Percentiles rank a stretch among this genome's conserved stretches.
phyloP scores from a whole-genome alignment of 2,113 vertebrate genomes.

The Podarcis muralis region DNA sequence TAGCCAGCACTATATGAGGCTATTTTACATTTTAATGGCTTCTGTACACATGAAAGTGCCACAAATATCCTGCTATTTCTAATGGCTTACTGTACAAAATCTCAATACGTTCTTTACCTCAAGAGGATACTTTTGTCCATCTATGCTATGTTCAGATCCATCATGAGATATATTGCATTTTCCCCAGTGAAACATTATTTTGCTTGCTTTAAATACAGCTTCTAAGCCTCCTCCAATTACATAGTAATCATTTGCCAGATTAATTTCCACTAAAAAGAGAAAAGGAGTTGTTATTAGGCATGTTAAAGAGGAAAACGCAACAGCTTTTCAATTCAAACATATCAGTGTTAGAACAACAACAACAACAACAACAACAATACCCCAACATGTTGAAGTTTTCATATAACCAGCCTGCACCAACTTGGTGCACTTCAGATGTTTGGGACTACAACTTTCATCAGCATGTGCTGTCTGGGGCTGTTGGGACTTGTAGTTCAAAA shows the following conservation, averaged over 20 bases:
- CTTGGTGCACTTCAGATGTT: too few relatives aligned
- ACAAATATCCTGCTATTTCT: not conserved
- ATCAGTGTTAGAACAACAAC: not conserved
- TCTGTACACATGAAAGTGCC: not conserved
- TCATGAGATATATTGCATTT: conserved; percentile 92
- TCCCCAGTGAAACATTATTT: conserved; percentile 96
- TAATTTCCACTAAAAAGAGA: conserved; percentile 85
- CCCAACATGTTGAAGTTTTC: not conserved
- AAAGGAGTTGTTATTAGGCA: conserved; percentile 12
- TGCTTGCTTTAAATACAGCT: conserved; percentile 88
- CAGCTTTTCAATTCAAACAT: conserved; percentile 15
- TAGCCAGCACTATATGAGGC: not conserved
- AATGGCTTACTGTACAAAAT: not conserved
- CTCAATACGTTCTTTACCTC: conserved; percentile 80
- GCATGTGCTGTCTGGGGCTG: too few relatives aligned
- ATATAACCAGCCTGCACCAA: too few relatives aligned
- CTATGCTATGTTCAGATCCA: conserved; percentile 93
- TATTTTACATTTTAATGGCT: not conserved
- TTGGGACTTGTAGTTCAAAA: too few relatives aligned
- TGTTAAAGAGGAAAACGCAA: not conserved
- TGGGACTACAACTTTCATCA: too few relatives aligned
- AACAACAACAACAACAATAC: too few relatives aligned
- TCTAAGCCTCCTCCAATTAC: conserved; percentile 89
- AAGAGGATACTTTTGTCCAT: conserved; percentile 91
- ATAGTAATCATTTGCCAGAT: conserved; percentile 89